These are phyloP conservation scores for Sarcophaga bullata DNA, from an alignment of 1,140 invertebrate species.

Conservation along the genomic window DNA sequence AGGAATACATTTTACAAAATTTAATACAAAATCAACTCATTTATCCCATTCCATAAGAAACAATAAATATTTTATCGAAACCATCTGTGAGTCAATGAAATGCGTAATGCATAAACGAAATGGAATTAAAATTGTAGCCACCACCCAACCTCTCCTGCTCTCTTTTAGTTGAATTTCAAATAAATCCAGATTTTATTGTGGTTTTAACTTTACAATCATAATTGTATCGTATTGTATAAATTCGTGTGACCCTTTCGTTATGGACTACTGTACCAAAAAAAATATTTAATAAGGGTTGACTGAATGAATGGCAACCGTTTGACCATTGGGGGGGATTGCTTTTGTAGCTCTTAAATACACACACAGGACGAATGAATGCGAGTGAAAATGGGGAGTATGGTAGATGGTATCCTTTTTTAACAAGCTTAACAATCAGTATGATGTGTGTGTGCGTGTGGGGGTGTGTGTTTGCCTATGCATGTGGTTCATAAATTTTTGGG, in stretches of 20 bases:
- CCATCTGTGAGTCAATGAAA: constrained; percentile 1
- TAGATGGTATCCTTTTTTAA: not conserved
- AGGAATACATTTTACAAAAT: not conserved
- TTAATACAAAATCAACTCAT: not conserved
- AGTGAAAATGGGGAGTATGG: not conserved
- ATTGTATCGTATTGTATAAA: not conserved
- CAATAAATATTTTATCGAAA: not conserved
- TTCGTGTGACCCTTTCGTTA: not conserved
- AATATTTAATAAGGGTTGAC: constrained; percentile 32
- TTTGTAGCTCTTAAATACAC: not conserved
- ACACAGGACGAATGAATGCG: not conserved
- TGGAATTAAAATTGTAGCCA: no score
- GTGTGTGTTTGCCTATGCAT: not conserved
- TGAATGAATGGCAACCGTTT: not conserved
- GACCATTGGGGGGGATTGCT: constrained; percentile 7
- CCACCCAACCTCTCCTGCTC: no score
- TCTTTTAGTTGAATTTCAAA: not conserved
- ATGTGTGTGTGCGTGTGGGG: not conserved
- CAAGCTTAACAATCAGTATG: constrained; percentile 26
- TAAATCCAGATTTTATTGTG: constrained; percentile 15
- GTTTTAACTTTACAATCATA: constrained; percentile 15
- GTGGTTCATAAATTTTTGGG: constrained; percentile 40
- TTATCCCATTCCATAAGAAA: not conserved
- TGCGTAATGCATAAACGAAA: not conserved
- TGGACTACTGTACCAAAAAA: constrained; percentile 18